Conservation (phyloP, 1,140 invertebrate species). For the Papilio glaucus region DNA sequence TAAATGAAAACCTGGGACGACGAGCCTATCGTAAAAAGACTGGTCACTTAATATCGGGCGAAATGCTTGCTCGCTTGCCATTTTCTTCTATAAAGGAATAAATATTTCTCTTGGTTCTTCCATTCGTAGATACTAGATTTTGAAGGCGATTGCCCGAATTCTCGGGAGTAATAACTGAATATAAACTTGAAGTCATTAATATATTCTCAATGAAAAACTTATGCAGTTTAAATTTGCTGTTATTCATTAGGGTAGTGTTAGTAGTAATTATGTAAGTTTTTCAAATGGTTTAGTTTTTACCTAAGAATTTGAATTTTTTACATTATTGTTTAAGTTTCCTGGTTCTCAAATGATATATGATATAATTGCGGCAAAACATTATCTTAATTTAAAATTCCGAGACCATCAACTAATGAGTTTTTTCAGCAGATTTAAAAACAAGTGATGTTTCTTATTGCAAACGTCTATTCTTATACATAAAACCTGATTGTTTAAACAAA, state of each 20-base stretch:
- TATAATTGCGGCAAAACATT: no score
- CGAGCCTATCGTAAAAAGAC: no score
- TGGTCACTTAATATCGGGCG: no score
- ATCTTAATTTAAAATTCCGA: background rate
- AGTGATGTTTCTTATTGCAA: background rate
- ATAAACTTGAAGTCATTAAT: no score
- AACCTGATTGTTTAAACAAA: background rate
- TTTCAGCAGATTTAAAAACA: background rate
- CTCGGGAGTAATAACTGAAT: no score
- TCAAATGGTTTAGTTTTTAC: conserved; percentile 2
- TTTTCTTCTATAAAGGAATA: no score
- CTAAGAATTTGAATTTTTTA: background rate
- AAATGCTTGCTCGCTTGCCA: no score
- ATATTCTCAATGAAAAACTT: background rate
- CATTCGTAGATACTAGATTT: no score
- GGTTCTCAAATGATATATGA: background rate
- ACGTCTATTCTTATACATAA: background rate
- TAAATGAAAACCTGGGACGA: no score
- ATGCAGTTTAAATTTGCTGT: background rate
- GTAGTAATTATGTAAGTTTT: background rate
- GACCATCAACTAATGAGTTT: background rate
- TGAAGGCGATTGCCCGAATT: no score
- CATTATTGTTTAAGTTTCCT: background rate
- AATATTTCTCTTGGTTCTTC: no score
- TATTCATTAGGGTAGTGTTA: background rate